A percentile compares a stretch with the other conserved stretches of the same genome.
Evolutionary conservation across 2,113 vertebrate genomes (phyloP).

Genomic region (Eulemur rufifrons): DNA sequence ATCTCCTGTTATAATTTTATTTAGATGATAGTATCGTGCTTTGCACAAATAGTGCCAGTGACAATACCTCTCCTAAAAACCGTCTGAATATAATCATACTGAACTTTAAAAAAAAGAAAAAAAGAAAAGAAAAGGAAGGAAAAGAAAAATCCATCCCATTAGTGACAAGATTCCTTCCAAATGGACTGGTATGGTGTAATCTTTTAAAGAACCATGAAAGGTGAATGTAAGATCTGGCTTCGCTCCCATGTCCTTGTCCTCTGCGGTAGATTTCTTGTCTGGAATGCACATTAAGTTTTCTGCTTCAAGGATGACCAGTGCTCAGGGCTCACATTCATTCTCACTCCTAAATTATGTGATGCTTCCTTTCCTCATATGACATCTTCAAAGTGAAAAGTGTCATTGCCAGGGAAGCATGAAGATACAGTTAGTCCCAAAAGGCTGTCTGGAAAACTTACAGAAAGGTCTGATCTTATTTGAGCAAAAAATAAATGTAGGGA

Average conservation of each 20-base stretch:
- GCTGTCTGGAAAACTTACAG: neutral
- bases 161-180: neutral
- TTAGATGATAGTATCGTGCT: neutral
- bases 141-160: neutral
- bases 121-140: neutral
- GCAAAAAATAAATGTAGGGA: neutral
- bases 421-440: neutral
- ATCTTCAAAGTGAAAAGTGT: slow-evolving; percentile 64
- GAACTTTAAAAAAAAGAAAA: neutral
- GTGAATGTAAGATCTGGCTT: neutral
- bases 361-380: slow-evolving; percentile 48
- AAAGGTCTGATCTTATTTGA: neutral
- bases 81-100: slow-evolving; percentile 10
- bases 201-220: slow-evolving; percentile 29
- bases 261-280: slow-evolving; percentile 25
- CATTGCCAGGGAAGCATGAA: slow-evolving; percentile 53
- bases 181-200: neutral
- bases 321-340: slow-evolving; percentile 35
- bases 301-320: slow-evolving; percentile 61
- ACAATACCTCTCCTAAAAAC: neutral
- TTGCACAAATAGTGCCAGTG: neutral
- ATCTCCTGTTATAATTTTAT: neutral
- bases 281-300: slow-evolving; percentile 45
- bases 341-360: slow-evolving; percentile 60
- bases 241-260: neutral